Conservation (phyloP, 2,888 invertebrate genomes). For the Metacarcinus magister region DNA sequence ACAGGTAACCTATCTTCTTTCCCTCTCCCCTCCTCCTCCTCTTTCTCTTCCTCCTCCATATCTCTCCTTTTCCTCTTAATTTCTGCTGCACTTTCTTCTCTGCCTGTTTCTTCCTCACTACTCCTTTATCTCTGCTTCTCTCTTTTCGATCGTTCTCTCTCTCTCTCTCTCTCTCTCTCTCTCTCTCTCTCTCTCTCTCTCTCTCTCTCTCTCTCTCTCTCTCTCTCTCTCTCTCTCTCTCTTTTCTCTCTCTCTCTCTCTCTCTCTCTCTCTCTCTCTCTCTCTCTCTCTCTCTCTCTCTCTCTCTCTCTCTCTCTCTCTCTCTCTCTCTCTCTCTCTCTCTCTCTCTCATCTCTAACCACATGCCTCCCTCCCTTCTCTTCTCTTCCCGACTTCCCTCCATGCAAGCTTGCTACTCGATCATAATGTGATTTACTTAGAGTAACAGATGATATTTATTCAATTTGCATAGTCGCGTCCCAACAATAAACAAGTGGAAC, state of each 20-base stretch:
- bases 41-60: background rate
- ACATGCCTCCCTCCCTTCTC: background rate
- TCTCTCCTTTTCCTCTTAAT: background rate
- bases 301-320: background rate
- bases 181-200: background rate
- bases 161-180: background rate
- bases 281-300: background rate
- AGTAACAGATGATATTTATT: slow-evolving; percentile 64
- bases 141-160: background rate
- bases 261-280: background rate
- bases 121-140: background rate
- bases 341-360: background rate
- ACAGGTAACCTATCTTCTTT: background rate
- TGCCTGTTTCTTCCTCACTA: too few relatives aligned
- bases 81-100: background rate
- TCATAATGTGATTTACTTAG: slow-evolving; percentile 60
- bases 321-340: background rate
- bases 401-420: slow-evolving; percentile 8
- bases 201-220: background rate
- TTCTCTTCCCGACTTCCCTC: too few relatives aligned
- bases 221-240: background rate
- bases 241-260: background rate
- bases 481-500: slow-evolving; percentile 31
- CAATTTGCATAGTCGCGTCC: slow-evolving; percentile 64
- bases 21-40: background rate